phyloP scores from a whole-genome alignment of 2,888 invertebrate species.

The Penaeus monodon region DNA sequence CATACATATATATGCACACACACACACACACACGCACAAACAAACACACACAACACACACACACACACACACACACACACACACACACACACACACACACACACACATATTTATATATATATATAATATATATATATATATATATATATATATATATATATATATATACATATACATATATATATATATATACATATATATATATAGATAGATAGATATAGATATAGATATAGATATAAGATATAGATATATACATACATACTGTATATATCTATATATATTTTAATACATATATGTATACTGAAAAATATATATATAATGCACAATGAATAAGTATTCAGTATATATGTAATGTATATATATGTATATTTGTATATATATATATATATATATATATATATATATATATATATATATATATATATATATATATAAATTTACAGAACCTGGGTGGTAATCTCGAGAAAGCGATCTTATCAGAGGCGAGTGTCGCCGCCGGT shows the following conservation, averaged over 20 bases:
- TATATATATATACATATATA: constrained; percentile 9
- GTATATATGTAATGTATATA: neutral
- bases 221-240: neutral
- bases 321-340: no score
- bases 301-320: neutral
- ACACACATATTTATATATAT: neutral
- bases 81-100: constrained; percentile 22
- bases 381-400: neutral
- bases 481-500: no score
- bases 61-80: no score
- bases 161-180: constrained; percentile 1
- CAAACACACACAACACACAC: no score
- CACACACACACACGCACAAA: no score
- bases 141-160: neutral
- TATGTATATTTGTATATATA: neutral
- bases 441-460: neutral
- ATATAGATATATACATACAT: neutral
- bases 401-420: neutral
- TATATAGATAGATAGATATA: neutral
- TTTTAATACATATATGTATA: neutral
- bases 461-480: no score
- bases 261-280: neutral
- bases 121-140: neutral
- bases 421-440: neutral
- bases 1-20: constrained; percentile 11